Evolutionary conservation across 23 tunicate genomes (phyloP), one percentile per base, ranked within the genome.

Genomic region (Aplidium turbinatum): DNA sequence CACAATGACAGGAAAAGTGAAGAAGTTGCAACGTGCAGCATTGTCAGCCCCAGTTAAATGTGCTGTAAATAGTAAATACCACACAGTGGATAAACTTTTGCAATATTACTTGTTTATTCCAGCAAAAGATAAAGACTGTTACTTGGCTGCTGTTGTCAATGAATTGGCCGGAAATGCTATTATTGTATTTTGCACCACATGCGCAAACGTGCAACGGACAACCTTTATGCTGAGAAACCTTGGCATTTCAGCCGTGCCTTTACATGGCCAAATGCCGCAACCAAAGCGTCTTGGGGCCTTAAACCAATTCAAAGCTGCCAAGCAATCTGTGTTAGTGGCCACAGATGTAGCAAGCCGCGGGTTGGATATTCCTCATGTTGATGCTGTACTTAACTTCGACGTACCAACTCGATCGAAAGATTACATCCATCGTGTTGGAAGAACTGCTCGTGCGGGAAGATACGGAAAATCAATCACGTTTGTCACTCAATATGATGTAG

Each of bases 301-400:
- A 20, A 76, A 81, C 55, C 76, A 81, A 30, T 93, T 93, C 58
- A 93, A 93, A 80, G 72, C 80, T 33, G 92, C 93, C 27, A 64
- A 82, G 28, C 38, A 60, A 48, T 68, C 93, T 1, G 76, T 93
- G 23, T 47, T 93, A 48, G 79, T 93, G 16, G 93, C 93, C 31
- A 93, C 98, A 0, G 98, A 93, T 64, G 98, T 93, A 7, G 98
- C 98, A 4, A 85, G 98, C 47, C 77, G 98, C 23, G 98, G 98
- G 48, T 64, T 93, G 11, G 98, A 93, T 52, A 86, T 93, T 36
- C 93, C 93, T n/a, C 93, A 76, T 40, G 98, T 93, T 35, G 93
- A 93, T 76, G 86, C 77, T 33, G 98, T 93, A 16, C 57, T 93
- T 1, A 93, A 93, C 55, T 70, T 76, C 31, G 93, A 85, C 52